These are phyloP conservation scores for Coboldia fuscipes DNA, from an alignment of 1,140 invertebrate genomes.

Conservation along the genomic window DNA sequence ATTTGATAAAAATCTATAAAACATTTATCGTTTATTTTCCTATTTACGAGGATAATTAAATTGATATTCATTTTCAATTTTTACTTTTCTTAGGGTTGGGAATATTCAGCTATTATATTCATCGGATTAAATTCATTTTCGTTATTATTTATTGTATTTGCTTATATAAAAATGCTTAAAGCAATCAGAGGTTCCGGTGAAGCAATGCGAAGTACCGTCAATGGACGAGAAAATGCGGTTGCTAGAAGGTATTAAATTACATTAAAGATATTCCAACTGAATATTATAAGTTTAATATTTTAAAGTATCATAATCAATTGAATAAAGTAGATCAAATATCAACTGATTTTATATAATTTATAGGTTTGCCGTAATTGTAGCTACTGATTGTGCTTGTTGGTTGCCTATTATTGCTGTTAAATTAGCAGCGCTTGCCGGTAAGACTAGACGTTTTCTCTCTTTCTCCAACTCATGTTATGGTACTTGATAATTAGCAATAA, in stretches of 20 bases:
- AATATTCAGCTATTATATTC: slow-evolving; percentile 35
- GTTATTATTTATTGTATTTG: slow-evolving; percentile 33
- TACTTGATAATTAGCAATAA: too few relatives aligned
- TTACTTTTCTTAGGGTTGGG: slow-evolving; percentile 26
- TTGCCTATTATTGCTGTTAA: slow-evolving; percentile 36
- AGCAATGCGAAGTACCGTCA: slow-evolving; percentile 29
- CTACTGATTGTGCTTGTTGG: slow-evolving; percentile 41
- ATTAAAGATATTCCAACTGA: background rate
- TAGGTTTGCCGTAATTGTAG: slow-evolving; percentile 30
- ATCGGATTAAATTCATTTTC: slow-evolving; percentile 31
- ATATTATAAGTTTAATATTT: background rate
- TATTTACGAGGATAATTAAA: too few relatives aligned
- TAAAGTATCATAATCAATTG: too few relatives aligned
- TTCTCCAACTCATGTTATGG: too few relatives aligned
- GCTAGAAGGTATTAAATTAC: slow-evolving; percentile 11
- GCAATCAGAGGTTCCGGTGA: slow-evolving; percentile 29
- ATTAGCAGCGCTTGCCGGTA: slow-evolving; percentile 30
- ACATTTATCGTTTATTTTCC: too few relatives aligned
- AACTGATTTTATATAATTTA: too few relatives aligned
- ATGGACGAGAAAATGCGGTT: slow-evolving; percentile 25
- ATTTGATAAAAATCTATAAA: background rate
- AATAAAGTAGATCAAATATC: too few relatives aligned
- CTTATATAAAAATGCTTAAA: slow-evolving; percentile 30
- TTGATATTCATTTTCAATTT: background rate
- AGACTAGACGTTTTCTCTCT: too few relatives aligned